Evolutionary conservation across 92 coral and sea anemone genomes (phyloP).

Genomic region (Actinostola sp.): DNA sequence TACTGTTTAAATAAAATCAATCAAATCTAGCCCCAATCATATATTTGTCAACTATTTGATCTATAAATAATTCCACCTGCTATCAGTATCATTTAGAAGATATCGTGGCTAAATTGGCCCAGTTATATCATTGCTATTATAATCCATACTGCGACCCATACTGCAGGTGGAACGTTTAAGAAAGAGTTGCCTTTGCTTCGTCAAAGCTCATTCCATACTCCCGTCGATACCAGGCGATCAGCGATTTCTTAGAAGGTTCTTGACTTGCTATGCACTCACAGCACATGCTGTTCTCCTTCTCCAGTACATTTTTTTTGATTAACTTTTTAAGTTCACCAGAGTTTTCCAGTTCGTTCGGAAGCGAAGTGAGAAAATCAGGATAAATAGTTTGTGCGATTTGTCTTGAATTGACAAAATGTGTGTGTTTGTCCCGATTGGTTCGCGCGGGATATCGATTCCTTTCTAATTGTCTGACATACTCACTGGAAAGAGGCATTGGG

Average conservation of each 20-base stretch:
- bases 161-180: background rate
- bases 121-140: too few relatives aligned
- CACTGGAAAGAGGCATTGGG: conserved; percentile 8
- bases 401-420: conserved; percentile 18
- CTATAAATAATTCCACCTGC: too few relatives aligned
- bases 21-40: too few relatives aligned
- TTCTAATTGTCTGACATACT: conserved; percentile 1
- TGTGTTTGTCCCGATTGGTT: conserved; percentile 23
- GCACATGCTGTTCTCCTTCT: conserved; percentile 8
- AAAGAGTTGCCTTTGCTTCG: conserved; percentile 3
- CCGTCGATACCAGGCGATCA: conserved; percentile 24
- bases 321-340: conserved; percentile 11
- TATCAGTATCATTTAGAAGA: too few relatives aligned
- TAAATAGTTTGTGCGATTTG: conserved; percentile 35
- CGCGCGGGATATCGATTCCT: conserved; percentile 12
- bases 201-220: conserved; percentile 29
- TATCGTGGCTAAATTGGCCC: too few relatives aligned
- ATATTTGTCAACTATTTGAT: too few relatives aligned
- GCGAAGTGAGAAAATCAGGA: conserved; percentile 20
- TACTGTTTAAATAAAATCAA: too few relatives aligned
- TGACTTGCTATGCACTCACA: background rate
- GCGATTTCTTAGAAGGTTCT: conserved; percentile 17
- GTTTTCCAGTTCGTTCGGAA: conserved; percentile 9
- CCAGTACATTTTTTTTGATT: conserved; percentile 10
- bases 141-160: too few relatives aligned